Evolutionary conservation across 2,113 vertebrate genomes (phyloP).

Genomic region (Recurvirostra avosetta): DNA sequence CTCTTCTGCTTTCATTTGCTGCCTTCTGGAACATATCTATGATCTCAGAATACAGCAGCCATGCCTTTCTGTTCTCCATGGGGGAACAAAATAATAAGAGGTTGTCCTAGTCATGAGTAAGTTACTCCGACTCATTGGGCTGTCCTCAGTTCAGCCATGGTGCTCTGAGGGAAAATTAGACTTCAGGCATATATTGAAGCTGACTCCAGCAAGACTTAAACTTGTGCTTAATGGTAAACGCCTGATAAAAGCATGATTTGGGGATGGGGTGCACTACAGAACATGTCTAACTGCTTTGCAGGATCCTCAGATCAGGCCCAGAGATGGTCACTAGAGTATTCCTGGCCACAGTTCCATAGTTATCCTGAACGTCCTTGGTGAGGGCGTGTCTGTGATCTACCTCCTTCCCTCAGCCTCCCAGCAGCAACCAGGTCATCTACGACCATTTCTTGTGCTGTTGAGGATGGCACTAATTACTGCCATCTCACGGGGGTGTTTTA

Average conservation of each 20-base stretch:
- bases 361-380: background rate
- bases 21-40: background rate
- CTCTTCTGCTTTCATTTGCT: background rate
- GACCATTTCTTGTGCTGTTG: background rate
- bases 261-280: background rate
- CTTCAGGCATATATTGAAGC: background rate
- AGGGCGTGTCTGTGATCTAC: background rate
- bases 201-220: background rate
- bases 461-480: background rate
- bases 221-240: background rate
- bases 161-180: background rate
- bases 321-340: background rate
- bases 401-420: background rate
- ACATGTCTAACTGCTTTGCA: background rate
- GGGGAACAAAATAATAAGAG: conserved; percentile 50
- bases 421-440: background rate
- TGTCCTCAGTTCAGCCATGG: background rate
- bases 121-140: background rate
- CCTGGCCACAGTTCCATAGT: background rate
- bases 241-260: background rate
- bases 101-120: background rate
- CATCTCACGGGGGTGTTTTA: background rate
- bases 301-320: background rate
- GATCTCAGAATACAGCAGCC: conserved; percentile 1
- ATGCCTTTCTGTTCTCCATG: background rate